phyloP scores from a whole-genome alignment of 1,140 invertebrate species.

The Xylocopa sonorina region DNA sequence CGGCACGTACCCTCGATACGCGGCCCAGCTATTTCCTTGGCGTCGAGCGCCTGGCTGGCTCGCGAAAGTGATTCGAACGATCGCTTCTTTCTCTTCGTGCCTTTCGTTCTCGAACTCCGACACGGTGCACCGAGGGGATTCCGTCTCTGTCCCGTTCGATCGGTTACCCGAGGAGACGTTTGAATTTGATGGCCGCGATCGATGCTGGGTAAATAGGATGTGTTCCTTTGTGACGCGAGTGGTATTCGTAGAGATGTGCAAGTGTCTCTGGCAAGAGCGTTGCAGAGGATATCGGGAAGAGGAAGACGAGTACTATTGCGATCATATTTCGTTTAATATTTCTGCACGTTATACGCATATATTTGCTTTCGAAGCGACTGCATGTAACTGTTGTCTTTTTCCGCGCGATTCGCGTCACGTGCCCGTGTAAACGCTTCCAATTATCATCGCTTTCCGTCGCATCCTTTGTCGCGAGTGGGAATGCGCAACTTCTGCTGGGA shows the following conservation, averaged over 20 bases:
- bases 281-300: background rate
- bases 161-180: background rate
- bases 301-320: background rate
- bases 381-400: no score
- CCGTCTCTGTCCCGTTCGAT: background rate
- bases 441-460: no score
- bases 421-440: no score
- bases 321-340: no score
- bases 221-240: no score
- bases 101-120: background rate
- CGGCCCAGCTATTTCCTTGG: conserved; percentile 26
- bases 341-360: no score
- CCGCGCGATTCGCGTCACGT: no score
- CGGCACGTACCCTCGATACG: conserved; percentile 25
- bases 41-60: background rate
- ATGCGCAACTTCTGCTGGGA: no score
- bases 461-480: no score
- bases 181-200: background rate
- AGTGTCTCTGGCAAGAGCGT: background rate
- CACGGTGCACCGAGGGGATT: background rate
- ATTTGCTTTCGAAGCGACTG: no score
- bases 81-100: background rate
- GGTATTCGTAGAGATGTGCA: background rate
- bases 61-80: conserved; percentile 48
- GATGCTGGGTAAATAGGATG: background rate